Evolutionary conservation across 1,140 invertebrate species (phyloP), one percentile per base, ranked within the genome.

Genomic region (Drosophila simulans): DNA sequence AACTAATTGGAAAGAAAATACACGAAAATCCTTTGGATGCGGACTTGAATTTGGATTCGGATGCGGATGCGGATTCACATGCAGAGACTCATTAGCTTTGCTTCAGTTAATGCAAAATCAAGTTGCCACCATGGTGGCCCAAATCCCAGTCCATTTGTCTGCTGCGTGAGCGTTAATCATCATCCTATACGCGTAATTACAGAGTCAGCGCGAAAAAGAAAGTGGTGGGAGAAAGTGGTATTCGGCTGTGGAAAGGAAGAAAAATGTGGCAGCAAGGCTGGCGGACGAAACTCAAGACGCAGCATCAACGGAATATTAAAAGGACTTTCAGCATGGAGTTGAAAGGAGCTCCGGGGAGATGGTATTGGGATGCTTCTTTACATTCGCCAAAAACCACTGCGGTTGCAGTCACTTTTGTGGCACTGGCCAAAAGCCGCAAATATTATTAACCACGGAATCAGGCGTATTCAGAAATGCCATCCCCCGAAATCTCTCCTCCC

Each of bases 151-250:
- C 70, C 45, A 35, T 48, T 70, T 51, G 70, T 63, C 43, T 58
- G 17, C 68, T 85, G 81, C 81, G 68, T 77, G 78, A 57, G 75
- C 83, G 83, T 86, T 86, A 88, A 86, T 86, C 83, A 86, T 86
- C 83, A 88, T 86, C 83, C 83, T 88, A 86, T 86, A 86, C 83
- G 83, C 84, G 83, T 88, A 88, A 88, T 88, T 88, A 89, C 76
- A 88, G 64, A 77, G 72, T 76, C 72, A 59, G 62, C 25, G 11
- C 59, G 58, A 43, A 64, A 37, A 15, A 40, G 43, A n/a, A 17
- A 13, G 37, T 39, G n/a, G n/a, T 39, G 20, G 39, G n/a, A 39
- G 35, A 35, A 66, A 56, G 54, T 56, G 39, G 27, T 20, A 0
- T 27, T 51, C 48, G 15, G 4, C 15, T 34, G 11, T 10, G 15